Percentiles rank a stretch among this genome's conserved stretches.
Conservation (phyloP, 2,888 invertebrate species). For the Elaeidobius kamerunicus region DNA sequence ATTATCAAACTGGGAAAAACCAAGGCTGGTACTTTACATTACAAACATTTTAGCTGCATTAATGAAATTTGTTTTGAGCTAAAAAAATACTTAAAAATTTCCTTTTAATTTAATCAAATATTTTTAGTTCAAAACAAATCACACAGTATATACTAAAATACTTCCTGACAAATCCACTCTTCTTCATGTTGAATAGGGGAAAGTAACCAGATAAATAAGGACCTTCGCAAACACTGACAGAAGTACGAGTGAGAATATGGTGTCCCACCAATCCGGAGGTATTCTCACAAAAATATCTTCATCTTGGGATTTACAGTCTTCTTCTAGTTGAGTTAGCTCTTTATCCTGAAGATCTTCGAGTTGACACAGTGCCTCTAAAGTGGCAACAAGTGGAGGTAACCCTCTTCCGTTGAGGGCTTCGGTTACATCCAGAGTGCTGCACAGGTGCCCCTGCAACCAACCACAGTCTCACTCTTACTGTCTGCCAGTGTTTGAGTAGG, state of each 20-base stretch:
- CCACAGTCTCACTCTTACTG: conserved; percentile 51
- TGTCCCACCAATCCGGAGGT: conserved; percentile 44
- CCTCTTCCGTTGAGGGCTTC: conserved; percentile 49
- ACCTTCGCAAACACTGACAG: conserved; percentile 51
- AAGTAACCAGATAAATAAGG: conserved; percentile 50
- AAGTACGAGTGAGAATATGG: conserved; percentile 54
- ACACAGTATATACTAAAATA: no score
- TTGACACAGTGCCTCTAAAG: conserved; percentile 45
- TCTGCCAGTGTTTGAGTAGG: conserved; percentile 28
- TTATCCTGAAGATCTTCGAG: conserved; percentile 33
- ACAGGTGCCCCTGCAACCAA: conserved; percentile 58
- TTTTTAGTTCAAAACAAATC: no score
- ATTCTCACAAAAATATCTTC: conserved; percentile 11
- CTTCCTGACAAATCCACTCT: background rate
- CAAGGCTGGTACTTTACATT: no score
- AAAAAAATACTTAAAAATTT: no score
- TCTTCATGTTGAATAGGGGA: conserved; percentile 49
- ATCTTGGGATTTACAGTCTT: background rate
- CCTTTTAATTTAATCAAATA: no score
- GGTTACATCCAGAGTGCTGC: conserved; percentile 56
- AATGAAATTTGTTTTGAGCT: no score
- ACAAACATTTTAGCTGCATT: no score
- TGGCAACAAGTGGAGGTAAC: conserved; percentile 47
- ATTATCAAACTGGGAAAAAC: no score
- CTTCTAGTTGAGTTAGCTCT: background rate